Evolutionary conservation across 1,140 invertebrate genomes (phyloP).

Genomic region (Hypothenemus hampei): DNA sequence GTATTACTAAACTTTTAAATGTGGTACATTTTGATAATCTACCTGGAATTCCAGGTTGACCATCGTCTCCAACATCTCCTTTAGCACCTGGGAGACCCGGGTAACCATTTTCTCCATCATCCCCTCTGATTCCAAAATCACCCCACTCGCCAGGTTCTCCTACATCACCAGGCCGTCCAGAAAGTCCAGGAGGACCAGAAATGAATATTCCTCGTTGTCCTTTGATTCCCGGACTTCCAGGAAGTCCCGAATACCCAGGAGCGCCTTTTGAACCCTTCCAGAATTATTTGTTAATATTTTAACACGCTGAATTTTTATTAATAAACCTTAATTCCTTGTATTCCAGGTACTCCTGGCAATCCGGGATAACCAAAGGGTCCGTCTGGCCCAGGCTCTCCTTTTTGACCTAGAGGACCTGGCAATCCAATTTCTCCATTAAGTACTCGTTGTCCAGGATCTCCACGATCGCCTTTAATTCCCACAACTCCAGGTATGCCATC

Average conservation of each 20-base stretch:
- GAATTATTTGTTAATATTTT: background rate
- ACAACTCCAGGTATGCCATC: slow-evolving; percentile 56
- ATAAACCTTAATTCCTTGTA: slow-evolving; percentile 53
- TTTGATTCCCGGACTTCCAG: slow-evolving; percentile 57
- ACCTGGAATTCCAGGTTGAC: slow-evolving; percentile 56
- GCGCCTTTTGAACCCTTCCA: slow-evolving; percentile 52
- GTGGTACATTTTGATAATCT: too few species aligned
- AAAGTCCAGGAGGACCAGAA: slow-evolving; percentile 49
- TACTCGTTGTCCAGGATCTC: slow-evolving; percentile 49
- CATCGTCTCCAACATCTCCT: slow-evolving; percentile 45
- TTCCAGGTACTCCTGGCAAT: slow-evolving; percentile 50
- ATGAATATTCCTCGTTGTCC: slow-evolving; percentile 50
- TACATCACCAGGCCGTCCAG: slow-evolving; percentile 44
- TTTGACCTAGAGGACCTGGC: slow-evolving; percentile 52
- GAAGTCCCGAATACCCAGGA: slow-evolving; percentile 59
- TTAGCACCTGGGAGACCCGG: slow-evolving; percentile 49
- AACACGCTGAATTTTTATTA: background rate
- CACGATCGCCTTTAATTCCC: slow-evolving; percentile 51
- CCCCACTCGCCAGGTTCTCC: slow-evolving; percentile 62
- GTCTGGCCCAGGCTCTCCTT: slow-evolving; percentile 51
- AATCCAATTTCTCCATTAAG: slow-evolving; percentile 50
- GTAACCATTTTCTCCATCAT: slow-evolving; percentile 54
- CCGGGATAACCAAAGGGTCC: slow-evolving; percentile 52
- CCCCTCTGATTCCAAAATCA: slow-evolving; percentile 56
- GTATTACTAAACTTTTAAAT: background rate